Evolutionary conservation across 2,888 invertebrate species (phyloP), one percentile per base, ranked within the genome.

Genomic region (Stenolophus ochropezus): DNA sequence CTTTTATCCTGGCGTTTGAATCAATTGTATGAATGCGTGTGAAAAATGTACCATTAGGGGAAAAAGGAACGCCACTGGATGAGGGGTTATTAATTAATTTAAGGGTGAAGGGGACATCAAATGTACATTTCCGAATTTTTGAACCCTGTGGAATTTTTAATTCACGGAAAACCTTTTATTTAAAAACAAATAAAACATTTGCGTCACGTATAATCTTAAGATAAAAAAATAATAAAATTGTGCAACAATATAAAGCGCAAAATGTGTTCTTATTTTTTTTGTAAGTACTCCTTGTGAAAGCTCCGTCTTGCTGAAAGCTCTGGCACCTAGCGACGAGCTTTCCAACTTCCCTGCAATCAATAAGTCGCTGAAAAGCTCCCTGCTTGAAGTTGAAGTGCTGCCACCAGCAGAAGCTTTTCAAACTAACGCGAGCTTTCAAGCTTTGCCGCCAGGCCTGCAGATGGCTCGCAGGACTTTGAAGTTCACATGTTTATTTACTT

Each of bases 241-340:
- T n/a, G n/a, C n/a, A n/a, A n/a, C n/a, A n/a, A n/a, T n/a, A n/a
- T n/a, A n/a, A n/a, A n/a, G n/a, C n/a, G n/a, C n/a, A n/a, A n/a
- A n/a, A n/a, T n/a, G n/a, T n/a, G n/a, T n/a, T n/a, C n/a, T n/a
- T n/a, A n/a, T n/a, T n/a, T n/a, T n/a, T n/a, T n/a, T n/a, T n/a
- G n/a, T n/a, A n/a, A n/a, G n/a, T n/a, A n/a, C n/a, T n/a, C n/a
- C n/a, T 2, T 42, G 11, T 0, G 33, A 42, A 42, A 42, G 33
- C 33, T 6, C 33, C 33, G 6, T 42, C 33, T 2, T 42, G 33
- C 8, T 42, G 33, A 42, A 42, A 42, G 33, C 20, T 14, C 75
- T 56, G 2, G 56, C 75, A 75, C 49, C 78, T 78, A 78, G 23
- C 65, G 65, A 21, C n/a, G 25, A 78, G 65, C 78, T 65, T 78